Evolutionary conservation across 2,888 invertebrate genomes (phyloP).

Genomic region (Drosophila tanythrix): DNA sequence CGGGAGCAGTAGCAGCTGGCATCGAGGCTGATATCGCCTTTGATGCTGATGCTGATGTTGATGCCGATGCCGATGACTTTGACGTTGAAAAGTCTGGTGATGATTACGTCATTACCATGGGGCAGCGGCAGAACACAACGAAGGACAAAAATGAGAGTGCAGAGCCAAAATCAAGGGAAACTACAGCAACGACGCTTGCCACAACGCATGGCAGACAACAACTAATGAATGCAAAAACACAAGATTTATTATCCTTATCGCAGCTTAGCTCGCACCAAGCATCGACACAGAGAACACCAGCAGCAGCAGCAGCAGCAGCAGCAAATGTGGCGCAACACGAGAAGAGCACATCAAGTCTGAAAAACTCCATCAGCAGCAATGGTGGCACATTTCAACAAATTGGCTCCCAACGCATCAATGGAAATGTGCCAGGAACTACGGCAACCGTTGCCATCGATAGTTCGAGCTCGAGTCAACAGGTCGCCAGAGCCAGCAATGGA

Average conservation of each 20-base stretch:
- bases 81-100: constrained; percentile 47
- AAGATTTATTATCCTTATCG: constrained; percentile 79
- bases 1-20: constrained; percentile 45
- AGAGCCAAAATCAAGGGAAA: constrained; percentile 34
- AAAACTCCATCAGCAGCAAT: constrained; percentile 46
- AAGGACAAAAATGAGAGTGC: constrained; percentile 17
- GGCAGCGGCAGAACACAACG: constrained; percentile 15
- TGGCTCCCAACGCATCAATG: constrained; percentile 77
- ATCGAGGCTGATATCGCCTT: constrained; percentile 27
- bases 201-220: constrained; percentile 40
- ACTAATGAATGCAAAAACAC: constrained; percentile 57
- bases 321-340: constrained; percentile 34
- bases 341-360: constrained; percentile 49
- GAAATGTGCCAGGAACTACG: constrained; percentile 33
- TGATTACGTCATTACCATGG: constrained; percentile 65
- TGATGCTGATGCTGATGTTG: constrained; percentile 28
- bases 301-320: constrained; percentile 15
- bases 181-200: constrained; percentile 36
- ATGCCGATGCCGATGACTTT: constrained; percentile 53
- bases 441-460: constrained; percentile 16
- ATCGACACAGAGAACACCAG: constrained; percentile 33
- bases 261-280: constrained; percentile 72
- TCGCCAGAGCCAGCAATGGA: constrained; percentile 30
- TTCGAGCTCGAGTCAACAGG: constrained; percentile 39
- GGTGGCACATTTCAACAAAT: constrained; percentile 71